Conservation (phyloP, 2,113 vertebrate species). For the Thalassarche chlororhynchos region DNA sequence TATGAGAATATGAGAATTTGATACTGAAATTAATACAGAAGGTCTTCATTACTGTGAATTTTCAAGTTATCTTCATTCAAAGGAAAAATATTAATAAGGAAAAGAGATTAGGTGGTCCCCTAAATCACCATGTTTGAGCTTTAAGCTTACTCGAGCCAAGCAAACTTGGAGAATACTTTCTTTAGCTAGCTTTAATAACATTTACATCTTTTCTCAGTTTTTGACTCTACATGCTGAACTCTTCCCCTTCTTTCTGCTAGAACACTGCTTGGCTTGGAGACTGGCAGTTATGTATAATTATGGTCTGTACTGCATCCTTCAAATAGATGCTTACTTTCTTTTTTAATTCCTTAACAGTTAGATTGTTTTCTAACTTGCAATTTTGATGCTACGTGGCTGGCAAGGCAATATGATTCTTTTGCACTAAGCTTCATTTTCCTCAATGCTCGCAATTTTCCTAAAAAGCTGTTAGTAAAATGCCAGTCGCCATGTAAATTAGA, state of each 20-base stretch:
- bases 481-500: background rate
- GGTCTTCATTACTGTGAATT: background rate
- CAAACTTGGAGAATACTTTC: background rate
- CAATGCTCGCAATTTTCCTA: background rate
- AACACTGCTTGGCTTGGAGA: background rate
- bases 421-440: background rate
- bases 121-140: background rate
- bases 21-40: background rate
- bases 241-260: background rate
- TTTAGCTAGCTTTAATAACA: background rate
- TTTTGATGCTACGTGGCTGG: background rate
- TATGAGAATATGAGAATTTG: background rate
- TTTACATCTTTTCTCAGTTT: background rate
- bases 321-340: conserved; percentile 5
- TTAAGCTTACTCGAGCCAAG: background rate
- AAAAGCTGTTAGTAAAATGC: conserved; percentile 19
- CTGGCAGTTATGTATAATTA: background rate
- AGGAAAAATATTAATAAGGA: background rate
- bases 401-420: background rate
- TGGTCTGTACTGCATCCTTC: background rate
- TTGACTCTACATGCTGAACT: background rate
- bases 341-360: conserved; percentile 17
- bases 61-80: conserved; percentile 1
- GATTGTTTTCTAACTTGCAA: background rate
- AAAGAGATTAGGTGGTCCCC: background rate